Evolutionary conservation across 2,113 vertebrate species (phyloP).

Genomic region (Seriola quinqueradiata): DNA sequence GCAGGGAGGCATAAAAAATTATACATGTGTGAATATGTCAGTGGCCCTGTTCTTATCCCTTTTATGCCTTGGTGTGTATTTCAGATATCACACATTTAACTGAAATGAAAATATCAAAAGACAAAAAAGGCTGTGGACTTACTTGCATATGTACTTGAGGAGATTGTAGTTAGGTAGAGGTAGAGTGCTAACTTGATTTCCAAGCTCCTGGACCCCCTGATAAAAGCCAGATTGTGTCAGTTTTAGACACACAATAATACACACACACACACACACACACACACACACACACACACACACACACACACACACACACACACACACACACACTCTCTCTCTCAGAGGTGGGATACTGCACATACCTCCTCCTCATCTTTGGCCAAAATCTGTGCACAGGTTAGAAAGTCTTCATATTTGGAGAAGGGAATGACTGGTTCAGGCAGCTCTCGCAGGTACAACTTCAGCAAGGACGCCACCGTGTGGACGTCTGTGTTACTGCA

Average conservation of each 20-base stretch:
- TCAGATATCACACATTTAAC: not conserved
- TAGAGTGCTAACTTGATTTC: conserved; percentile 91
- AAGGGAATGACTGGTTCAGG: conserved; percentile 97
- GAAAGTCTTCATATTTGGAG: conserved; percentile 95
- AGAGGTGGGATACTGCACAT: not conserved
- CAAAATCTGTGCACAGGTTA: conserved; percentile 93
- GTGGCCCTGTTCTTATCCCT: not conserved
- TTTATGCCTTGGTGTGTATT: not conserved
- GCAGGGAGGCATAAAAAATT: not conserved
- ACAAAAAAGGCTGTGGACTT: conserved; percentile 64
- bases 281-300: not conserved
- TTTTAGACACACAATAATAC: not conserved
- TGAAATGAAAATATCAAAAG: not conserved
- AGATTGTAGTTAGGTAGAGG: conserved; percentile 96
- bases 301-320: not conserved
- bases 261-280: not conserved
- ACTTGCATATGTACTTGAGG: conserved; percentile 98
- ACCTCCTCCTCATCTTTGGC: conserved; percentile 96
- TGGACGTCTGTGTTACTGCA: conserved; percentile 95
- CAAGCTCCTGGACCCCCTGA: conserved; percentile 93
- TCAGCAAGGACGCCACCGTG: conserved; percentile 96
- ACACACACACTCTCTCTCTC: no score
- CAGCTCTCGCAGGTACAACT: conserved; percentile 95
- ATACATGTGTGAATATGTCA: not conserved
- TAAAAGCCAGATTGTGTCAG: not conserved